Conservation (phyloP, 2,113 vertebrate species). For the Chlorodrepanis virens region DNA sequence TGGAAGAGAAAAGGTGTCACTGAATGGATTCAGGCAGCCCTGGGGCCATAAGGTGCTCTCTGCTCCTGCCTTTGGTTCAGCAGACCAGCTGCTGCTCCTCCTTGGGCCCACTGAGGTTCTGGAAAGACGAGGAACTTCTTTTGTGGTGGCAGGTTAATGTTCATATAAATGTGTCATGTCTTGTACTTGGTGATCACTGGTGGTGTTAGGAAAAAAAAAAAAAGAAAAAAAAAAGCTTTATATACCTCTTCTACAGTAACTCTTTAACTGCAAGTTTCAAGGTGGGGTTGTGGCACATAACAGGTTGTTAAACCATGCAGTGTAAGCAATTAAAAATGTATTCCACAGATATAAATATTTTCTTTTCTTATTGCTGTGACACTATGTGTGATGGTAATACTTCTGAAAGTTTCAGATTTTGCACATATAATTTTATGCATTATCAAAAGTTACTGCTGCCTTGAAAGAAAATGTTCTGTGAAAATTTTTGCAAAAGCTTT, state of each 20-base stretch:
- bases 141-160: slow-evolving; percentile 54
- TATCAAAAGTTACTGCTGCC: slow-evolving; percentile 83
- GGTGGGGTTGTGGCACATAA: slow-evolving; percentile 68
- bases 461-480: slow-evolving; percentile 84
- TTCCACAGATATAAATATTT: slow-evolving; percentile 73
- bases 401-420: slow-evolving; percentile 78
- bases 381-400: slow-evolving; percentile 74
- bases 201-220: slow-evolving; percentile 22
- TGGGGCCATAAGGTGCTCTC: not conserved
- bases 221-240: slow-evolving; percentile 66
- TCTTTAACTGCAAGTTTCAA: slow-evolving; percentile 68
- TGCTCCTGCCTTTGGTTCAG: not conserved
- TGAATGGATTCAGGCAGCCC: slow-evolving; percentile 18
- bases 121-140: not conserved
- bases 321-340: slow-evolving; percentile 66
- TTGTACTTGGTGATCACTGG: slow-evolving; percentile 66
- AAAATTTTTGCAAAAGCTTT: slow-evolving; percentile 84
- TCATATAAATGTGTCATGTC: slow-evolving; percentile 61
- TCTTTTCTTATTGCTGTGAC: slow-evolving; percentile 72
- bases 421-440: slow-evolving; percentile 87
- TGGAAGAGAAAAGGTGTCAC: not conserved
- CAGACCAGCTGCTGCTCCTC: slow-evolving; percentile 31
- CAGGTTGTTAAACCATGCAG: slow-evolving; percentile 75
- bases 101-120: not conserved
- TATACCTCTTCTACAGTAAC: slow-evolving; percentile 84